Percentiles rank a stretch among this genome's conserved stretches.
Evolutionary conservation across 2,888 invertebrate species (phyloP).

Genomic region (Griposia aprilina): DNA sequence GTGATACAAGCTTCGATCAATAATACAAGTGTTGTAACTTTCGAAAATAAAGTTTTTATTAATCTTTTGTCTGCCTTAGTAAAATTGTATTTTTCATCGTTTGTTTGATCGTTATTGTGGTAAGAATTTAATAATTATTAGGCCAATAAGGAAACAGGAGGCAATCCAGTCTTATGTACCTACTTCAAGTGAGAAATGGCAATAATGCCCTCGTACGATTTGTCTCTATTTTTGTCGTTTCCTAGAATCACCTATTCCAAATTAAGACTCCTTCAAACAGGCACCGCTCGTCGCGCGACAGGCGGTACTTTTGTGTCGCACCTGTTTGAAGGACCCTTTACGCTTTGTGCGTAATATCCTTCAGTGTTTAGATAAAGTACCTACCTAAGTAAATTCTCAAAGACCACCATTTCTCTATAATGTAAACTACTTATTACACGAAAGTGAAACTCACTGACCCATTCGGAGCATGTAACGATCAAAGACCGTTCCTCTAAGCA

Average conservation of each 20-base stretch:
- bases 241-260: background rate
- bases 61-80: background rate
- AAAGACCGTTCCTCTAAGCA: slow-evolving; percentile 49
- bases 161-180: background rate
- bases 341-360: background rate
- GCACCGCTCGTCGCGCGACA: no score
- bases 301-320: no score
- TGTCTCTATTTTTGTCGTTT: background rate
- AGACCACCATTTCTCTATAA: background rate
- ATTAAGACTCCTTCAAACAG: no score
- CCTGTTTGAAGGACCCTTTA: no score
- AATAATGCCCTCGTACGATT: background rate
- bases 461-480: slow-evolving; percentile 24
- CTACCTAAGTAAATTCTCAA: background rate
- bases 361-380: background rate
- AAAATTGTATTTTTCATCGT: background rate
- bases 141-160: background rate
- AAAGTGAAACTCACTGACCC: slow-evolving; percentile 15
- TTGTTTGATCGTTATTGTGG: background rate
- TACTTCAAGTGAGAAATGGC: background rate
- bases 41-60: slow-evolving; percentile 5
- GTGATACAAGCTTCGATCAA: no score
- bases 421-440: background rate
- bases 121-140: background rate
- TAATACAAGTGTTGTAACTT: slow-evolving; percentile 12